phyloP scores from a whole-genome alignment of 2,113 vertebrate genomes.

The Pteropus alecto region DNA sequence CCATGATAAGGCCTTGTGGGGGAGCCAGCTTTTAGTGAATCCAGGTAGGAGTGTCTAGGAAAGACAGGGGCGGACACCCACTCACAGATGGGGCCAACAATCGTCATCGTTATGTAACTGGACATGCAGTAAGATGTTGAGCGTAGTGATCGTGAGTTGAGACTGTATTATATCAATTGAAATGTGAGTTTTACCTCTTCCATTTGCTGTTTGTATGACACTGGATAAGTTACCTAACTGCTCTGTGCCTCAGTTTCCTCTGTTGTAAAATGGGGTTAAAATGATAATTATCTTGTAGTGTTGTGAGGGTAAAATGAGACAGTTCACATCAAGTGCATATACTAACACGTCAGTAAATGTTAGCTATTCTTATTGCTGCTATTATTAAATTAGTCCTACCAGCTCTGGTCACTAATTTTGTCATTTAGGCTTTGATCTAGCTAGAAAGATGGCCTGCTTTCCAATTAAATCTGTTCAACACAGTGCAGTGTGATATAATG shows the following conservation, averaged over 20 bases:
- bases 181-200: background rate
- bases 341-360: background rate
- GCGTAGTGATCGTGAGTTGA: background rate
- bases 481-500: background rate
- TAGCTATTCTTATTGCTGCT: background rate
- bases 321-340: background rate
- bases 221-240: background rate
- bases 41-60: background rate
- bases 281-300: background rate
- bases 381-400: background rate
- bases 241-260: background rate
- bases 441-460: background rate
- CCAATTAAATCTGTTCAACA: background rate
- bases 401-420: background rate
- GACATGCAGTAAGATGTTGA: background rate
- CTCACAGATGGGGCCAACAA: background rate
- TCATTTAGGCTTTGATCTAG: background rate
- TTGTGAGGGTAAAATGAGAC: background rate
- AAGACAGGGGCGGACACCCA: background rate
- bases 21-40: background rate
- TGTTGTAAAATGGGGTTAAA: background rate
- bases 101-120: background rate
- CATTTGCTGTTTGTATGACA: constrained; percentile 17
- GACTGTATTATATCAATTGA: background rate
- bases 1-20: background rate